phyloP scores from a whole-genome alignment of 2,797 vertebrate genomes.

The Micropoecilia bifurca region DNA sequence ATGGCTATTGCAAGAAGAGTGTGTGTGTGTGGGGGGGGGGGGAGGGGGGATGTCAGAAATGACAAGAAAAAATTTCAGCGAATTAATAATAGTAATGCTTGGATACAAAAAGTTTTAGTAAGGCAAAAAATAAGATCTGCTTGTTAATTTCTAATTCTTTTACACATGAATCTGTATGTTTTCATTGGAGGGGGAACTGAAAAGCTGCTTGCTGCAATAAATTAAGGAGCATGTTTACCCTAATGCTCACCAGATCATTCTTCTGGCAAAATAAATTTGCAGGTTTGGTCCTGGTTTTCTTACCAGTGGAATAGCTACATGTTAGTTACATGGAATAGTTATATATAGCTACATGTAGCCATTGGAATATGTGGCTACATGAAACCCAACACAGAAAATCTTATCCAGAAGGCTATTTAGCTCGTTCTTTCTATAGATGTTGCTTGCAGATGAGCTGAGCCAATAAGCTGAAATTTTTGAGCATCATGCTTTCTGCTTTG shows the following conservation, averaged over 20 bases:
- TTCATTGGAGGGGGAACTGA: background rate
- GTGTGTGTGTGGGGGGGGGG: too few relatives aligned
- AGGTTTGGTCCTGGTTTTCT: background rate
- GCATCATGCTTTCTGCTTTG: too few relatives aligned
- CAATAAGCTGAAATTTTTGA: too few relatives aligned
- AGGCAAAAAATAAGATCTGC: background rate
- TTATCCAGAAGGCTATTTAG: too few relatives aligned
- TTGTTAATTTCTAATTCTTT: background rate
- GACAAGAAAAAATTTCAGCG: constrained; percentile 29
- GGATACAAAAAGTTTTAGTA: background rate
- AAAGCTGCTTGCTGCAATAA: background rate
- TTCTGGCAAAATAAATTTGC: background rate
- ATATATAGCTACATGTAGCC: too few relatives aligned
- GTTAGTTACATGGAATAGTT: too few relatives aligned
- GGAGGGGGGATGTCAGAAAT: constrained; percentile 22
- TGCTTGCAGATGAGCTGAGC: too few relatives aligned
- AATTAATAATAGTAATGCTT: constrained; percentile 16
- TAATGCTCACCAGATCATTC: background rate
- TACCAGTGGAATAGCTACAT: too few relatives aligned
- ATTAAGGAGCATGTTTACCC: background rate
- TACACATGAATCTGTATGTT: background rate
- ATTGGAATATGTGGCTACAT: too few relatives aligned
- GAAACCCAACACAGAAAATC: too few relatives aligned
- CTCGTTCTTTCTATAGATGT: too few relatives aligned
- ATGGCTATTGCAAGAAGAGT: constrained; percentile 59